Evolutionary conservation across 2,888 invertebrate genomes (phyloP).

Genomic region (Tenthredo scrophulariae): DNA sequence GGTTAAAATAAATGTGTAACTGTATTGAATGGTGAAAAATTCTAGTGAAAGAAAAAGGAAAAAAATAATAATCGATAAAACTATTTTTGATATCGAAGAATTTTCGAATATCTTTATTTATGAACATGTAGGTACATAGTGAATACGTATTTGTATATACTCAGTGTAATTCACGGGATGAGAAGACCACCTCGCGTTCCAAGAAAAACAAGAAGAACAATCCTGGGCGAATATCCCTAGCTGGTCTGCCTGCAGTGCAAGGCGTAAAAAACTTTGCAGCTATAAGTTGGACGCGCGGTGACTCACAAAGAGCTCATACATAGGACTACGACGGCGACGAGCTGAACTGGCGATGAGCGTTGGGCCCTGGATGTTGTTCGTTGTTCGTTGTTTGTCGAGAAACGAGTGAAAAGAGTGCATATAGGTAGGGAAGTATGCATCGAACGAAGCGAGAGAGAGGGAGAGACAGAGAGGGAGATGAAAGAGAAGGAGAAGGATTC

Average conservation of each 20-base stretch:
- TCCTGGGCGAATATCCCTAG: not conserved
- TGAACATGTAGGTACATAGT: too few species aligned
- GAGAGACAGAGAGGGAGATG: not conserved
- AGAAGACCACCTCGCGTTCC: too few species aligned
- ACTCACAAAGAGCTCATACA: conserved; percentile 55
- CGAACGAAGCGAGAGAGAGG: not conserved
- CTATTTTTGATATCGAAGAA: too few species aligned
- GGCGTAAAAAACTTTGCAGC: conserved; percentile 10
- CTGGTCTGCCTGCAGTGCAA: not conserved
- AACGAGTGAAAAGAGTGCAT: conserved; percentile 53
- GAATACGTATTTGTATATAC: too few species aligned
- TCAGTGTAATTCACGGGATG: too few species aligned
- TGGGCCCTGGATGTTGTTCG: conserved; percentile 38
- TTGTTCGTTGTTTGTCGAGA: conserved; percentile 55
- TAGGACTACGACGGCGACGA: conserved; percentile 34
- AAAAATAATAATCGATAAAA: too few species aligned
- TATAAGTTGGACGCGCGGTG: conserved; percentile 47
- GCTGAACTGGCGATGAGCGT: conserved; percentile 56
- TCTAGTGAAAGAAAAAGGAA: too few species aligned
- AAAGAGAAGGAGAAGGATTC: not conserved
- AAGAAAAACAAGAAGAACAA: conserved; percentile 12
- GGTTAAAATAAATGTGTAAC: not conserved
- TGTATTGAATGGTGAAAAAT: not conserved
- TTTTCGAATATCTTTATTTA: too few species aligned
- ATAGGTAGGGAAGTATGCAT: not conserved